Conservation (phyloP, 2,888 invertebrate species). For the Furcula furcula region DNA sequence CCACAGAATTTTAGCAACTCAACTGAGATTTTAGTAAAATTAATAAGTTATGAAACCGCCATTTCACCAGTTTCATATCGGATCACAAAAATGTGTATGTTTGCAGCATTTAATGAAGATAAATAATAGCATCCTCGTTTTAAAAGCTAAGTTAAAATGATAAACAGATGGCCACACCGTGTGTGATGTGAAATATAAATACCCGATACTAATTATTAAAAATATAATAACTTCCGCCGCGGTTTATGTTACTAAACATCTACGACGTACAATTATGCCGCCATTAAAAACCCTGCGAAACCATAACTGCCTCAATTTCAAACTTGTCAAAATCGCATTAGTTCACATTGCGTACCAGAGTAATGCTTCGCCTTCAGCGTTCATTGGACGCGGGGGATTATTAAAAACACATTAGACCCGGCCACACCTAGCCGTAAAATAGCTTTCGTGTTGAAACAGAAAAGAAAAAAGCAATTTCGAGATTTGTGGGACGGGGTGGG, state of each 20-base stretch:
- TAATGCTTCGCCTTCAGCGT: constrained; percentile 68
- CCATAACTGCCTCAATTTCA: constrained; percentile 75
- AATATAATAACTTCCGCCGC: constrained; percentile 52
- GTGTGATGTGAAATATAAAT: too few relatives aligned
- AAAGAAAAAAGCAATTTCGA: constrained; percentile 69
- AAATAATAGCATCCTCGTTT: too few relatives aligned
- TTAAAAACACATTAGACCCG: constrained; percentile 76
- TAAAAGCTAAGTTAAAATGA: too few relatives aligned
- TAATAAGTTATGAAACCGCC: too few relatives aligned
- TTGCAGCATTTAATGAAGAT: too few relatives aligned
- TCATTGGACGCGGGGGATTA: constrained; percentile 73
- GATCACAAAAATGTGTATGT: too few relatives aligned
- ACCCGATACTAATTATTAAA: constrained; percentile 17
- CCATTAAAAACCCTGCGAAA: constrained; percentile 72
- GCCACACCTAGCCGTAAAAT: constrained; percentile 70
- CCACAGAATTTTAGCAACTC: too few relatives aligned
- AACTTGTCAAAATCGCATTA: constrained; percentile 81
- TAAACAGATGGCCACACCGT: too few relatives aligned
- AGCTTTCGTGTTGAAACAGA: constrained; percentile 65
- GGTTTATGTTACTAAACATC: constrained; percentile 29
- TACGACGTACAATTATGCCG: constrained; percentile 55
- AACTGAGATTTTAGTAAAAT: too few relatives aligned
- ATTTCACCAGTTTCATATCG: too few relatives aligned
- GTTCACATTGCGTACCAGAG: constrained; percentile 58
- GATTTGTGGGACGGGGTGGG: constrained; percentile 61